Evolutionary conservation across 1,140 invertebrate genomes (phyloP), one percentile per base, ranked within the genome.

Genomic region (Harlomillsia oculata): DNA sequence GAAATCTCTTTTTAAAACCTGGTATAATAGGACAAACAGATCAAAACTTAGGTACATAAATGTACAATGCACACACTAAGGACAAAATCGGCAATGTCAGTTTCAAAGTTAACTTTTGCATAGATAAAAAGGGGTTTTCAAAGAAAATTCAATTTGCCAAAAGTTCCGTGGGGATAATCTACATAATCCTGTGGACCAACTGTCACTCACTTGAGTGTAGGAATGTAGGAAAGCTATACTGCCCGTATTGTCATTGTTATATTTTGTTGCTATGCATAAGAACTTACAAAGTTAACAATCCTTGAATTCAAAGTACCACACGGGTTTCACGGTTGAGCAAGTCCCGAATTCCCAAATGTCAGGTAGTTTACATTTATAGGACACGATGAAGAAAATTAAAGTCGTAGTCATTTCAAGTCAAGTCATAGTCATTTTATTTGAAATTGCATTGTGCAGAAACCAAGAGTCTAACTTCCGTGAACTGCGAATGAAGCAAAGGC

Each of bases 401-500:
- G 8, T 34, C n/a, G 8, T 34, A 9, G 8, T 34, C n/a, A 8
- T 34, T 8, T 9, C 3, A 32, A 30, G 16, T 23, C 34, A 4
- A 30, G 45, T 1, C 45, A 28, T 1, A 30, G 36, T 4, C 16
- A 29, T 21, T 36, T 45, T 1, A 53, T 58, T 45, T 58, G 48
- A 20, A 58, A 39, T 40, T n/a, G n/a, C n/a, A n/a, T n/a, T n/a
- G n/a, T n/a, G n/a, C n/a, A n/a, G n/a, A n/a, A n/a, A n/a, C n/a
- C n/a, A n/a, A n/a, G n/a, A n/a, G n/a, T n/a, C n/a, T n/a, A n/a
- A n/a, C n/a, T 58, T 58, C 43, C 56, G 56, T 5, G 56, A 58
- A 20, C 41, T 58, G 14, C 39, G 56, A 8, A 58, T 58, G 56
- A 58, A 58, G 40, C 56, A 58, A 29, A 58, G 53, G 49, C 56